phyloP scores from a whole-genome alignment of 2,888 invertebrate species.

The Philereme transversata region DNA sequence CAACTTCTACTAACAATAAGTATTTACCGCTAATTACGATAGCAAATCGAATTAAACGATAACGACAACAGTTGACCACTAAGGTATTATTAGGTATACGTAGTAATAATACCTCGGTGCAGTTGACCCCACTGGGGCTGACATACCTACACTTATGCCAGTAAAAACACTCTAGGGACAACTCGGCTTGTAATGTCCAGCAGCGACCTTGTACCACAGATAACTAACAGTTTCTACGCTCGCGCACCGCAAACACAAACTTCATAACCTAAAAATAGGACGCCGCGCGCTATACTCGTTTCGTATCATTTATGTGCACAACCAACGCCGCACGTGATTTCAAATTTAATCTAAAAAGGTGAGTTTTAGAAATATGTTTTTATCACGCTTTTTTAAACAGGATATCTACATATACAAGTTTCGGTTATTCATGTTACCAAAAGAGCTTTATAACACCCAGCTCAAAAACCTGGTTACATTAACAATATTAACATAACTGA shows the following conservation, averaged over 20 bases:
- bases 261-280: constrained; percentile 54
- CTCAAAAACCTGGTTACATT: neutral
- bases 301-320: constrained; percentile 34
- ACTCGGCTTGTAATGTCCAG: constrained; percentile 28
- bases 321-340: constrained; percentile 17
- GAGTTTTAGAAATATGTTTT: constrained; percentile 37
- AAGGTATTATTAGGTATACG: no score
- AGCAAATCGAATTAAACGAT: no score
- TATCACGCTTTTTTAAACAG: neutral
- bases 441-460: neutral
- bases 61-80: no score
- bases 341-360: constrained; percentile 34
- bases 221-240: constrained; percentile 17
- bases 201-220: constrained; percentile 44
- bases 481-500: constrained; percentile 1
- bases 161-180: constrained; percentile 25
- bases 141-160: constrained; percentile 7
- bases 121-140: constrained; percentile 2
- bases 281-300: constrained; percentile 37
- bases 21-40: no score
- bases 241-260: constrained; percentile 38
- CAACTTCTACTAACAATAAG: no score
- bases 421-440: no score
- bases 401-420: no score
- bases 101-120: no score